Conservation (phyloP, 2,797 vertebrate species). For the Peromyscus attwateri region DNA sequence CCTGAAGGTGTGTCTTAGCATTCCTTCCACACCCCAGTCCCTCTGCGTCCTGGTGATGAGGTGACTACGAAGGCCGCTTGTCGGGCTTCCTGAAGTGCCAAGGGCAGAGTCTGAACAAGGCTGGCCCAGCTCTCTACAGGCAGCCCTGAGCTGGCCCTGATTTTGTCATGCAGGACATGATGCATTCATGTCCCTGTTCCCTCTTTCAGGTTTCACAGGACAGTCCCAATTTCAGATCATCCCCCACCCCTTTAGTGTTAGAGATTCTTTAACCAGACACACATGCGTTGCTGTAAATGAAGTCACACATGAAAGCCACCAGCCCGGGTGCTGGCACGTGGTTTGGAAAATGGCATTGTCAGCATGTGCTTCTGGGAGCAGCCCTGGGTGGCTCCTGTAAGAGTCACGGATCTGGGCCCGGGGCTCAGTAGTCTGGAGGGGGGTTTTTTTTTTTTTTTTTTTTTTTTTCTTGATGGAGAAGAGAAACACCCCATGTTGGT, state of each 20-base stretch:
- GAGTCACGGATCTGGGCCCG: neutral
- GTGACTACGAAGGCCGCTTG: neutral
- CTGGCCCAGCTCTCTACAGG: neutral
- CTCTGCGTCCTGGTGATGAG: accelerated
- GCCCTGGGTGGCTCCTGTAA: neutral
- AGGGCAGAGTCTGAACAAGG: neutral
- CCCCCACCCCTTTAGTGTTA: neutral
- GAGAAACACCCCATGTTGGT: neutral
- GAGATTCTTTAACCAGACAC: neutral
- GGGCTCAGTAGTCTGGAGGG: neutral
- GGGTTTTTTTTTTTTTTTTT: neutral
- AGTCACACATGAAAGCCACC: neutral
- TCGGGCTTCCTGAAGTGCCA: neutral
- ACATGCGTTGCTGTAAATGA: neutral
- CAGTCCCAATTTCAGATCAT: neutral
- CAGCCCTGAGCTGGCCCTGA: neutral
- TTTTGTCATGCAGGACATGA: neutral
- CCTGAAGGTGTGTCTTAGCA: neutral
- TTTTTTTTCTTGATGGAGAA: neutral
- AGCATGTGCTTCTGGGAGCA: neutral
- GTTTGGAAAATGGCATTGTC: neutral
- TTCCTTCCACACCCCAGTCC: neutral
- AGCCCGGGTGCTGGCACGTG: neutral
- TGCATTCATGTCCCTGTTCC: neutral
- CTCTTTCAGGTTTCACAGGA: neutral